A percentile compares a stretch with the other conserved stretches of the same genome.
Conservation (phyloP, 2,113 vertebrate species). For the Barbus barbus region DNA sequence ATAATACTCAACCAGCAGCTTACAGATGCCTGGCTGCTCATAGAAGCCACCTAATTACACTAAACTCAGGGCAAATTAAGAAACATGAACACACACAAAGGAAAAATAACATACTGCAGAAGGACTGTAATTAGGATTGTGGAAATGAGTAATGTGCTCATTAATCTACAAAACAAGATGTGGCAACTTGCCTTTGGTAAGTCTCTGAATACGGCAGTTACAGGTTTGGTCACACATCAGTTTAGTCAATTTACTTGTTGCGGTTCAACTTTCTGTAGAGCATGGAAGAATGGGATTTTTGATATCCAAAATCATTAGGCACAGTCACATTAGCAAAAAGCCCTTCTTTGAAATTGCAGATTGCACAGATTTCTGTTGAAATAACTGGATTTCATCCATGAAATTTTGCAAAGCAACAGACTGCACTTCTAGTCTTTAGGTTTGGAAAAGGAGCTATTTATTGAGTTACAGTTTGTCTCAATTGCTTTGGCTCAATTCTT, state of each 20-base stretch:
- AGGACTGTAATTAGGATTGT: conserved; percentile 40
- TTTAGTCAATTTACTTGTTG: not conserved
- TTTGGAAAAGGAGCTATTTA: too few species aligned
- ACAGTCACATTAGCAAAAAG: not conserved
- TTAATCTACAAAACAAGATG: conserved; percentile 29
- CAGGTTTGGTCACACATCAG: not conserved
- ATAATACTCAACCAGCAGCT: not conserved
- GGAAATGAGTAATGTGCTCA: conserved; percentile 43
- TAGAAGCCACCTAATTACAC: not conserved
- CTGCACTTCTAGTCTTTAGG: too few species aligned
- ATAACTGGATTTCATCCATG: too few species aligned
- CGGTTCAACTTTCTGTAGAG: not conserved
- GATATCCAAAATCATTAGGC: not conserved
- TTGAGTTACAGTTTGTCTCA: too few species aligned
- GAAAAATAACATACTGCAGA: conserved; percentile 21
- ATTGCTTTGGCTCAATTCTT: too few species aligned
- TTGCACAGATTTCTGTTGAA: too few species aligned
- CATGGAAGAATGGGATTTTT: not conserved
- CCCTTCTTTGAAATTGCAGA: too few species aligned
- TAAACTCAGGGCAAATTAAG: conserved; percentile 22
- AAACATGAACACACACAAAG: conserved; percentile 36
- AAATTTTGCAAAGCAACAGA: too few species aligned
- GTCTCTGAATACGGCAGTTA: not conserved
- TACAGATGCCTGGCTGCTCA: not conserved
- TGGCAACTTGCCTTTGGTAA: not conserved